Evolutionary conservation across 2,888 invertebrate species (phyloP), one percentile per base, ranked within the genome.

Genomic region (Panopea generosa): DNA sequence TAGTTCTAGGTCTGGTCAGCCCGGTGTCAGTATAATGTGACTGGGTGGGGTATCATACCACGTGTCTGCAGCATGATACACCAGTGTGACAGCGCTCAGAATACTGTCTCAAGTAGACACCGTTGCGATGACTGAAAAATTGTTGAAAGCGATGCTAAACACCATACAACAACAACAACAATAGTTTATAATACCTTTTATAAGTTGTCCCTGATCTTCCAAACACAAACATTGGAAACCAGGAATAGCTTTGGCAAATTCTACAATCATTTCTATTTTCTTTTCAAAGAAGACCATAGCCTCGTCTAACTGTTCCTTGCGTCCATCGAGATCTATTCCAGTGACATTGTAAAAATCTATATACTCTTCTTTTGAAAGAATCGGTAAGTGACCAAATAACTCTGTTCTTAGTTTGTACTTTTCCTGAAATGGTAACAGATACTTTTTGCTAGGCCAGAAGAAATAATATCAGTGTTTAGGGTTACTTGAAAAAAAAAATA

Each of bases 281-380:
- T 81, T 81, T 59, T 91, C 90, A 63, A 90, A 86, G 55, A 85
- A 84, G 0, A 82, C 77, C 16, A 89, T 82, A 61, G 87, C 86
- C 24, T 82, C 73, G 16, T 80, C 70, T 66, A 90, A 77, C 77
- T 88, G 67, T 26, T 86, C 85, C 27, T 84, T 77, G n/a, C 91
- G 67, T 9, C 90, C 88, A 61, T 91, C 91, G 1, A 91, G 67
- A 62, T 91, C 91, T 26, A 91, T 87, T 1, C 92, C 92, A n/a
- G 92, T 92, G 1, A 85, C 68, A 38, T 84, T 82, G 79, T 90
- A 91, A 62, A 92, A 87, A 27, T 84, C 84, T 24, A 82, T 75
- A 77, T 89, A 90, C 61, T 91, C 90, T 18, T 90, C 87, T 20
- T 83, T 76, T 1, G 90, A 84, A 6, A 91, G 68, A 2, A 84